Base-by-base conservation (phyloP, 2,113 vertebrate species). In the Thunnus thynnus region DNA sequence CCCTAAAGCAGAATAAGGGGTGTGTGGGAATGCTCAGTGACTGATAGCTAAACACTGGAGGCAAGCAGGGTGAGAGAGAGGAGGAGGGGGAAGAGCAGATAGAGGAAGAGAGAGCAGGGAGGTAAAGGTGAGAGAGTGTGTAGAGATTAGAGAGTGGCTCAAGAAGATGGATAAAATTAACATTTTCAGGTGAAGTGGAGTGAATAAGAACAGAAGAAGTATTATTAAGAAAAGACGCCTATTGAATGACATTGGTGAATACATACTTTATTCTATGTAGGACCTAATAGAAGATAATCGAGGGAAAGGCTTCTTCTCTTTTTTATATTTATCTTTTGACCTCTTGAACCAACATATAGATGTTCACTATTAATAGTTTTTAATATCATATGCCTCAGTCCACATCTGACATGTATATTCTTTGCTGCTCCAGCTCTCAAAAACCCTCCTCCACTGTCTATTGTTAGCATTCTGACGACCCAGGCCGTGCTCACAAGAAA, bases 21-120 rank as follows among this genome's bases (percentile, higher is more conserved):
- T 67, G 48, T 67, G 66, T 72, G 69, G 80, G 65, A 82, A 85
- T 61, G 30, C 72, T 58, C 54, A 67, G 63, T 89, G 80, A 82
- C 57, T 84, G 79, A 75, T 76, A 88, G 80, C 47, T 55, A 60
- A 44, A 63, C 41, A 78, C 20, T 78, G 44, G n/a, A 82, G 81
- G 72, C 52, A 51, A 61, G 51, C 41, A 57, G 54, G 2, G 47
- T 56, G 47, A 60, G 62, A 16, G 20, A 30, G 46, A 13, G 36
- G 16, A 16, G 57, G 32, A 41, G n/a, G 13, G 17, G 57, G 63
- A 13, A 47, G 51, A 20, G 63, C 13, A 36, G 72, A 55, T 44
- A 51, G 17, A 73, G 17, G n/a, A 61, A 47, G 52, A 44, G 57
- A 52, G 57, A 13, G 22, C 27, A 44, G 70, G 58, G 46, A 68